Base-by-base conservation (phyloP, 1,140 invertebrate genomes). In the Magallana gigas region DNA sequence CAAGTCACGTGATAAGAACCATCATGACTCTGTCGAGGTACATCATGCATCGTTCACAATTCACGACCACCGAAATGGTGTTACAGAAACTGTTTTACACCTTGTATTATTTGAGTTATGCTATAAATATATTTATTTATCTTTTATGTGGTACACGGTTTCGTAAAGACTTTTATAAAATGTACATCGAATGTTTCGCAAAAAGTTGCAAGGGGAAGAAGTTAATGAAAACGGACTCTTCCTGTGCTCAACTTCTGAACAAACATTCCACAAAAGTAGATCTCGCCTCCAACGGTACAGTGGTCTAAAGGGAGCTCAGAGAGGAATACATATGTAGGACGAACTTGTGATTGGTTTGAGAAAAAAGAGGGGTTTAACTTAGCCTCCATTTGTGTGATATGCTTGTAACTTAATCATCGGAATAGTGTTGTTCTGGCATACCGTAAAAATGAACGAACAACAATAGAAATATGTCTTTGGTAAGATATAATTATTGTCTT, bases 41-140 rank as follows among this genome's bases (percentile, higher is more conserved):
- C 48, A 87, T 82, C 62, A 64, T 23, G 59, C 71, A 57, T 57
- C 56, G 14, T 7, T 59, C 58, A 8, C 23, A 86, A 59, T 59
- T 83, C 6, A 85, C 88, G 64, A 18, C 36, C 62, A 56, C 87
- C 59, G 84, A 92, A 16, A 76, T 71, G 9, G 76, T 93, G 95
- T 1, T 93, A 95, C 96, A 97, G 89, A 96, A 96, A 64, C 94
- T 95, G 86, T 94, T 93, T 89, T 96, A 95, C 87, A 93, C 95
- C 16, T 94, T 97, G 16, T 98, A 97, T 94, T 96, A 97, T 91
- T 96, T 96, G 11, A 97, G 97, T 94, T 98, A 97, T 92, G 97
- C 97, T 82, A 97, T 98, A 68, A 98, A 98, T 95, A 97, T 98
- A 92, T 95, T 97, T 16, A 95, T 98, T 16, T 98, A 98, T 94